Base-by-base conservation (phyloP, 2,113 vertebrate species). In the Petaurus breviceps region DNA sequence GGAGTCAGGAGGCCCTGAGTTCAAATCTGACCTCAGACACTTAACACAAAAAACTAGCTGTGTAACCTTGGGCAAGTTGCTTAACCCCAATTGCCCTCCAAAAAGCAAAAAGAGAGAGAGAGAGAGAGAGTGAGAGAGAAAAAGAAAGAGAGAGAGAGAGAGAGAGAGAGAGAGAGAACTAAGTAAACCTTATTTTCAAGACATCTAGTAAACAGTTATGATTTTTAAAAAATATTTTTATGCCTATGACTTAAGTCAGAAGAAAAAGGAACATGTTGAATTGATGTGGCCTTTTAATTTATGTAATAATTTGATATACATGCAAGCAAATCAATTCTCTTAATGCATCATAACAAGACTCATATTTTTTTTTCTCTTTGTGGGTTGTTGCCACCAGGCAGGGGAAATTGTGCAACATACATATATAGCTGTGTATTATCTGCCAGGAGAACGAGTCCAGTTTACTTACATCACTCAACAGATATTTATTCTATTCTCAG, bases 241-340 rank as follows among this genome's bases (percentile, higher is more conserved):
- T 57, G 43, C 23, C 68, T 84, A 22, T 84, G n/a, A 84, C 10
- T 68, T 84, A 68, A 68, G 24, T 95, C 53, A 95, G 51, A 91
- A 95, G 49, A 61, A 61, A 94, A 92, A 28, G 89, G 91, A 90
- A 31, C 55, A 10, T 96, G 5, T 93, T 77, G 9, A 37, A 43
- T 91, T 61, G 54, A 3, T 51, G 16, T 91, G 43, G 26, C 52
- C 52, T 51, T 95, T 92, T 50, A 61, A 54, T 89, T 95, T 94
- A 24, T 55, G 14, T 91, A 8, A 22, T 89, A 51, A 95, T 68
- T 94, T 50, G 91, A 55, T 68, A 84, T 84, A 43, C 50, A 53
- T 25, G 9, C 55, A 89, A 84, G 61, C 37, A 94, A 84, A 92
- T 94, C n/a, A 54, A 97, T 90, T 90, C 28, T 37, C 26, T 77